Percentiles rank a stretch among this genome's conserved stretches.
These are phyloP conservation scores for Craterocephalus amniculus DNA, from an alignment of 2,797 vertebrate genomes.

Conservation along the genomic window DNA sequence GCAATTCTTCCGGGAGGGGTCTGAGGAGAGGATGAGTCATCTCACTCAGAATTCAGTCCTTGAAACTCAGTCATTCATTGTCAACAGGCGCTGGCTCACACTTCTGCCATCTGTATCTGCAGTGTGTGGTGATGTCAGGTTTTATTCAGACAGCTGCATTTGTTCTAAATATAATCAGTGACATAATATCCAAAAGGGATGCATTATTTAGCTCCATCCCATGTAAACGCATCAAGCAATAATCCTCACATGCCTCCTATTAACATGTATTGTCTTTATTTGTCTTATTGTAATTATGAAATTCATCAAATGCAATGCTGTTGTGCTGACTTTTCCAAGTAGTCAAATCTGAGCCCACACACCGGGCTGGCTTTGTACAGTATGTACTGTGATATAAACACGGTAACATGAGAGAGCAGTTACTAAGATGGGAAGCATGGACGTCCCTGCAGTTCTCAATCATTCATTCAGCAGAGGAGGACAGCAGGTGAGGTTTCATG, in stretches of 20 bases:
- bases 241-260: slow-evolving; percentile 6
- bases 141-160: slow-evolving; percentile 51
- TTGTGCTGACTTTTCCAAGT: slow-evolving; percentile 12
- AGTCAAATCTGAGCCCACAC: slow-evolving; percentile 2
- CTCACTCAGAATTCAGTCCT: slow-evolving; percentile 66
- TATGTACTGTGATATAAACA: slow-evolving; percentile 43
- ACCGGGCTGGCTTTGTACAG: slow-evolving; percentile 29
- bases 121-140: slow-evolving; percentile 40
- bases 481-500: slow-evolving; percentile 45
- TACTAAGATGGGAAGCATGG: slow-evolving; percentile 6
- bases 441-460: slow-evolving; percentile 49
- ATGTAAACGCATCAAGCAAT: slow-evolving; percentile 19
- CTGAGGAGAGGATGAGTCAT: slow-evolving; percentile 75
- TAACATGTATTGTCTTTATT: background rate
- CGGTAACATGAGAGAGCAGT: slow-evolving; percentile 56
- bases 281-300: background rate
- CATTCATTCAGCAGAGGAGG: slow-evolving; percentile 61
- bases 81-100: slow-evolving; percentile 36
- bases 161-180: slow-evolving; percentile 61
- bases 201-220: slow-evolving; percentile 35
- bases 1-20: slow-evolving; percentile 55
- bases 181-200: slow-evolving; percentile 36
- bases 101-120: slow-evolving; percentile 49
- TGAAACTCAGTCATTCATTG: slow-evolving; percentile 58
- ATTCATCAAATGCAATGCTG: background rate